Conservation (phyloP, 2,888 invertebrate species). For the Lapara coniferarum region DNA sequence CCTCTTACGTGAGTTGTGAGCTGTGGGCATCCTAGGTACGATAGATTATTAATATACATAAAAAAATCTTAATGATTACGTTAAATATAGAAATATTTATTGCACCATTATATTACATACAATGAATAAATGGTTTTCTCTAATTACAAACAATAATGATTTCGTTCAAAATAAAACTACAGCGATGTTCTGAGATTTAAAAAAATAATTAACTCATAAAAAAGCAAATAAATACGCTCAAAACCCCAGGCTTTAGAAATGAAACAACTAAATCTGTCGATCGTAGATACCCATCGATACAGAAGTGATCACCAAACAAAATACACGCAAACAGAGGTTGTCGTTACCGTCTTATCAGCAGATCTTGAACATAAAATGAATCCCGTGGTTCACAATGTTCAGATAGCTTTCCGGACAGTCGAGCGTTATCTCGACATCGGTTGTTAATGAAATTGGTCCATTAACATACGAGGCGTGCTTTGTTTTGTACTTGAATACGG, state of each 20-base stretch:
- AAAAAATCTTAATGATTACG: too few relatives aligned
- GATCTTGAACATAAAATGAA: constrained; percentile 58
- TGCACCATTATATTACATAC: too few relatives aligned
- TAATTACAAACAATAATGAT: too few relatives aligned
- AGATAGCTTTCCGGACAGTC: constrained; percentile 41
- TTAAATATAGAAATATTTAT: too few relatives aligned
- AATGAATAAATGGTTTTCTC: too few relatives aligned
- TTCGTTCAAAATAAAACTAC: too few relatives aligned
- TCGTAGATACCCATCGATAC: constrained; percentile 26
- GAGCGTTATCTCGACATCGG: constrained; percentile 55
- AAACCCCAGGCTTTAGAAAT: neutral
- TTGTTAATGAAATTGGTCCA: constrained; percentile 62
- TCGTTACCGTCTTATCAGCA: constrained; percentile 38
- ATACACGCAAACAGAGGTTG: constrained; percentile 38
- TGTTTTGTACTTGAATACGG: constrained; percentile 31
- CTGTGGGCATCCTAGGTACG: too few relatives aligned
- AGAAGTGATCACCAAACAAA: constrained; percentile 34
- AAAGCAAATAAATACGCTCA: neutral
- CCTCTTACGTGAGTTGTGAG: too few relatives aligned
- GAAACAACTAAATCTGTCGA: constrained; percentile 20
- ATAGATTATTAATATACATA: too few relatives aligned
- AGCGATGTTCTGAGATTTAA: neutral
- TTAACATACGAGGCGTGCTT: constrained; percentile 53
- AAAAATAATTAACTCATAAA: constrained; percentile 21
- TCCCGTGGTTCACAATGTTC: constrained; percentile 49